phyloP scores from a whole-genome alignment of 1,140 invertebrate species.

The Brachionus plicatilis region DNA sequence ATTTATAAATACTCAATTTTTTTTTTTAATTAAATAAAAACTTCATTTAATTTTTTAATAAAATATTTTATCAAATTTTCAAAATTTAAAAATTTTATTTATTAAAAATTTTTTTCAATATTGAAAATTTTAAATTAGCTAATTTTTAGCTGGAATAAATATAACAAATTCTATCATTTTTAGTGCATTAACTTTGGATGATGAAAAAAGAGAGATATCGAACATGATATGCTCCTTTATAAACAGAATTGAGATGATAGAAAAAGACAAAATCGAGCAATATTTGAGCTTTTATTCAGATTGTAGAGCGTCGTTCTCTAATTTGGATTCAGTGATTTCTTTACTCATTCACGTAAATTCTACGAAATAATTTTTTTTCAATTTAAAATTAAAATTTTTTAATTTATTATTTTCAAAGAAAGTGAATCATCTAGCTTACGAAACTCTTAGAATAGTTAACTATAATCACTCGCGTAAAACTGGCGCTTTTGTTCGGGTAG shows the following conservation, averaged over 20 bases:
- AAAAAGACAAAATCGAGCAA: constrained; percentile 70
- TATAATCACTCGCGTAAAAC: constrained; percentile 74
- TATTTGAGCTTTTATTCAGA: constrained; percentile 89
- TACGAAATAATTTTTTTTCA: not conserved
- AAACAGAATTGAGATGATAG: constrained; percentile 66
- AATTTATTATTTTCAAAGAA: constrained; percentile 59
- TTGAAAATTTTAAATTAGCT: too few species aligned
- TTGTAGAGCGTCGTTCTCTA: constrained; percentile 76
- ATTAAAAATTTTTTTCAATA: too few species aligned
- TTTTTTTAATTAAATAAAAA: too few species aligned
- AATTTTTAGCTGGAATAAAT: not conserved
- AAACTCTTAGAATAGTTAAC: constrained; percentile 67
- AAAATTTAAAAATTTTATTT: too few species aligned
- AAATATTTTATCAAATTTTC: too few species aligned
- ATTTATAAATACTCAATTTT: too few species aligned
- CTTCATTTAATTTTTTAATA: too few species aligned
- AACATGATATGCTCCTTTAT: constrained; percentile 75
- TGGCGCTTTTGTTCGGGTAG: constrained; percentile 69
- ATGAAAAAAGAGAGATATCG: constrained; percentile 79
- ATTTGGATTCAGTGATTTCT: constrained; percentile 76
- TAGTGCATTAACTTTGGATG: constrained; percentile 83
- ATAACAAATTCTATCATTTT: constrained; percentile 43
- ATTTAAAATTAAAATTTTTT: not conserved
- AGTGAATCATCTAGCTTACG: constrained; percentile 72
- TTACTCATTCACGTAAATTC: constrained; percentile 71